These are phyloP conservation scores for Siphonodentalium dalli DNA, from an alignment of 2,888 invertebrate species.

Conservation along the genomic window DNA sequence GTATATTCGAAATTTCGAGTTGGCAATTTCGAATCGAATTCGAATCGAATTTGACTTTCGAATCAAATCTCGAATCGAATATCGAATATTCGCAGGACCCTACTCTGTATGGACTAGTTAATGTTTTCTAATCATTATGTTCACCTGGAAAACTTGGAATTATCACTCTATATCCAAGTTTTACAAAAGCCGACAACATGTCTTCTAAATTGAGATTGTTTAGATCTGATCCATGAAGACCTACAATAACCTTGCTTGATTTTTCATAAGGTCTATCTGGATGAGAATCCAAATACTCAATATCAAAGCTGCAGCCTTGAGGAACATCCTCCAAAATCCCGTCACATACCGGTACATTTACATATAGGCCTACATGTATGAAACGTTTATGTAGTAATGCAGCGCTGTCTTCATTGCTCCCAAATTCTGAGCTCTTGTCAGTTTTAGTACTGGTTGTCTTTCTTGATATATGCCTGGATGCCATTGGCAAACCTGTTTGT, in stretches of 20 bases:
- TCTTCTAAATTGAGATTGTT: constrained; percentile 36
- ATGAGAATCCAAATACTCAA: constrained; percentile 42
- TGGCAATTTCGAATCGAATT: too few relatives aligned
- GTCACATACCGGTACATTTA: constrained; percentile 25
- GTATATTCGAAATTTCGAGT: too few relatives aligned
- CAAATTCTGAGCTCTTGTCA: too few relatives aligned
- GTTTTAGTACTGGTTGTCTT: too few relatives aligned
- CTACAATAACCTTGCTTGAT: constrained; percentile 36
- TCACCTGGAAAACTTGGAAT: constrained; percentile 49
- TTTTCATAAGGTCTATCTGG: constrained; percentile 25
- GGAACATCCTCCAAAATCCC: constrained; percentile 37
- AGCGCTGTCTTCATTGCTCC: not conserved
- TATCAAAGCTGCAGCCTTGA: constrained; percentile 41
- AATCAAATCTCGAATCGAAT: too few relatives aligned
- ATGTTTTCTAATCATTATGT: too few relatives aligned
- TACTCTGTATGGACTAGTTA: too few relatives aligned
- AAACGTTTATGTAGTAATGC: constrained; percentile 17
- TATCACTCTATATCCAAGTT: constrained; percentile 44
- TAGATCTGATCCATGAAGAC: constrained; percentile 40
- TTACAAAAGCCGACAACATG: constrained; percentile 36
- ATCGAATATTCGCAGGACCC: too few relatives aligned
- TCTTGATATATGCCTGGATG: too few relatives aligned
- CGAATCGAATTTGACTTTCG: too few relatives aligned
- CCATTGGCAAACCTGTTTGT: too few relatives aligned
- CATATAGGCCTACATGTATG: too few relatives aligned